Base-by-base conservation (phyloP, 2,888 invertebrate genomes). In the Hedychridium roseum region DNA sequence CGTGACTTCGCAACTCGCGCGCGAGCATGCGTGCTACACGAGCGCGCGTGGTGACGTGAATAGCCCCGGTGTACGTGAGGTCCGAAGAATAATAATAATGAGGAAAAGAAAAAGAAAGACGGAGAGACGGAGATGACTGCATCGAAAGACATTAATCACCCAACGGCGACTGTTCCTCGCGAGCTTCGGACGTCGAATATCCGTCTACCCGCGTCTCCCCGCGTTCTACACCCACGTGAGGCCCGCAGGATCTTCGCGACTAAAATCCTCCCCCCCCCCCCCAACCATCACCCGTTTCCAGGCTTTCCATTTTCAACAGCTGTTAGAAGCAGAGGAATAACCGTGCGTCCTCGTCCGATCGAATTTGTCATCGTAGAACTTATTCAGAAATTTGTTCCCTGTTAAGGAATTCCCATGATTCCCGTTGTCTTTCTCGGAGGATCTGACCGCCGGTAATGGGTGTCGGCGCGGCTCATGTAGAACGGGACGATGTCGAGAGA, bases 71-170 rank as follows among this genome's bases (percentile, higher is more conserved):
- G 39, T 57, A 62, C 59, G 68, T 68, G 66, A 55, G 66, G 68
- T 59, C 59, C 57, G 27, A 42, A 50, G 40, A 49, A 45, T 44
- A 48, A 44, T n/a, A 41, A 11, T 44, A 45, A 5, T 36, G 36
- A 18, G 7, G 32, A 31, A 11, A 41, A 43, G 34, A 45, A 38
- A 43, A 37, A 27, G 41, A 38, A 35, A 44, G 50, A 50, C 48
- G 39, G 17, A 41, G 49, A 20, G 40, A 43, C 30, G 41, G 34
- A 44, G 42, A 45, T 47, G 44, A 48, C 51, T 60, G 59, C 63
- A 65, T 69, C 59, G 64, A 51, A 67, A 68, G 63, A 65, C 69
- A 68, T 68, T 68, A 68, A 68, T 68, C 68, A 68, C 59, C 68
- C 68, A 64, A 60, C 52, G 69, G 66, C 63, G 57, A 68, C 61